Conservation (phyloP, 2,888 invertebrate genomes). For the Nemotelus nigrinus region DNA sequence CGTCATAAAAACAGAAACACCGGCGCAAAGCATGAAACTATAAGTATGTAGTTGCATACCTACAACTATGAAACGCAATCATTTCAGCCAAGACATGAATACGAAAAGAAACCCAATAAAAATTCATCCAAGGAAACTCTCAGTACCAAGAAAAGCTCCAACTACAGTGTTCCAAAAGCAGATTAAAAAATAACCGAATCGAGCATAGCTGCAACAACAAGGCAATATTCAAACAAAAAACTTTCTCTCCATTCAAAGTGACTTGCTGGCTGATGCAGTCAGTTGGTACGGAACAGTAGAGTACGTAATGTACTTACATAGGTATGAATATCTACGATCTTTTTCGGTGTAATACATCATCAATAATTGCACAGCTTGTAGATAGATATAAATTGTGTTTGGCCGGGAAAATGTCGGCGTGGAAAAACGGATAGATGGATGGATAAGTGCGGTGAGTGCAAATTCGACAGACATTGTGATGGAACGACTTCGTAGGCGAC, state of each 20-base stretch:
- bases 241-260: constrained; percentile 41
- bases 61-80: too few species aligned
- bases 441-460: too few species aligned
- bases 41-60: too few species aligned
- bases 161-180: constrained; percentile 5
- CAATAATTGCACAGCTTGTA: constrained; percentile 12
- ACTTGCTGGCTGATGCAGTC: constrained; percentile 10
- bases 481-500: background rate
- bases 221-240: constrained; percentile 41
- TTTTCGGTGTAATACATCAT: background rate
- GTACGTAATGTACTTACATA: background rate
- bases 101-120: too few species aligned
- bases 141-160: background rate
- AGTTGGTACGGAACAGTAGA: background rate
- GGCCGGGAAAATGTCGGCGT: background rate
- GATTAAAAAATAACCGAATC: constrained; percentile 17
- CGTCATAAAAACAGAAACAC: too few species aligned
- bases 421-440: background rate
- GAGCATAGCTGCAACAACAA: constrained; percentile 19
- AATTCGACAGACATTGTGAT: too few species aligned
- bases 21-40: too few species aligned
- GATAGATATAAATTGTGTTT: background rate
- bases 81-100: too few species aligned
- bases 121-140: too few species aligned
- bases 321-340: constrained; percentile 15